Percentiles rank a stretch among this genome's conserved stretches.
Evolutionary conservation across 2,113 vertebrate genomes (phyloP).

Genomic region (Erythrocercus mccallii): DNA sequence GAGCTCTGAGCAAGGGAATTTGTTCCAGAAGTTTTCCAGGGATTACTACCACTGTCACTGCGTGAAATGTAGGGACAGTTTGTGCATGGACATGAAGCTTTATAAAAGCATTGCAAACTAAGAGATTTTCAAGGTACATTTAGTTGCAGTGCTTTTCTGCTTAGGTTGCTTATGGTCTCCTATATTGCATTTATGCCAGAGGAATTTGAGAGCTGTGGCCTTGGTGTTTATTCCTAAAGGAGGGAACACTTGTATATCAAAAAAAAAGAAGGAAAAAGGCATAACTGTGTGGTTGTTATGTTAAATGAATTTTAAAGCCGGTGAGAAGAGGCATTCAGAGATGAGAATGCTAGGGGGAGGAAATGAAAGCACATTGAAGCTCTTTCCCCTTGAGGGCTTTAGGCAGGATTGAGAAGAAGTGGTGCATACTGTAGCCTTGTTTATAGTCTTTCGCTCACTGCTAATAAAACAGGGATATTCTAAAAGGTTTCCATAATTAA

Average conservation of each 20-base stretch:
- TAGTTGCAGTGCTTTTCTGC: conserved; percentile 22
- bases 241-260: background rate
- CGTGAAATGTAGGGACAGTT: background rate
- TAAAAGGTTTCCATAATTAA: conserved; percentile 68
- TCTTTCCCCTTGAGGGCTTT: conserved; percentile 38
- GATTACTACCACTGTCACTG: background rate
- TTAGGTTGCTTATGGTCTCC: background rate
- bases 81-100: background rate
- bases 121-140: conserved; percentile 38
- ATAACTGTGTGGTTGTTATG: conserved; percentile 29
- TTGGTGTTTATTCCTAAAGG: conserved; percentile 24
- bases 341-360: conserved; percentile 24
- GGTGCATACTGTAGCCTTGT: conserved; percentile 55
- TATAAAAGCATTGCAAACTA: conserved; percentile 7
- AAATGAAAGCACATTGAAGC: conserved; percentile 38
- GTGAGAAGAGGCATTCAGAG: conserved; percentile 51
- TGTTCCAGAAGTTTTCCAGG: conserved; percentile 30
- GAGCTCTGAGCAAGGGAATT: background rate
- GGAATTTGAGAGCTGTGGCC: conserved; percentile 18
- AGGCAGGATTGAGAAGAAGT: conserved; percentile 40
- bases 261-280: background rate
- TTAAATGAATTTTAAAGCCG: conserved; percentile 59
- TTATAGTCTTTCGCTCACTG: conserved; percentile 62
- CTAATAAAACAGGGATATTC: conserved; percentile 64
- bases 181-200: background rate